Conservation (phyloP, 2,888 invertebrate species). For the Epinotia ramella region DNA sequence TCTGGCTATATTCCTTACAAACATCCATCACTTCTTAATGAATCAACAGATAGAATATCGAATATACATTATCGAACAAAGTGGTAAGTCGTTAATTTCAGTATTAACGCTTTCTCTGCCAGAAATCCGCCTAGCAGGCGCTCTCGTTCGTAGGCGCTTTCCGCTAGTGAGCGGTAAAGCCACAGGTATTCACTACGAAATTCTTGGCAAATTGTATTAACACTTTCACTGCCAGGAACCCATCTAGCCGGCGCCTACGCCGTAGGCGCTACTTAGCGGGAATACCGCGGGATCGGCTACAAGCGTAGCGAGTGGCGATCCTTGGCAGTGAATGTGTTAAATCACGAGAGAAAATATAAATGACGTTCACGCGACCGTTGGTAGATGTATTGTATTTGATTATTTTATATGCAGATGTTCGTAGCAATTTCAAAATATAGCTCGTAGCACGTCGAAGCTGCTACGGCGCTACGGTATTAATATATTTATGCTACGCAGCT, state of each 20-base stretch:
- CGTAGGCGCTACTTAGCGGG: too few species aligned
- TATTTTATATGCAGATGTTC: constrained; percentile 10
- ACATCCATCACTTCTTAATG: constrained; percentile 95
- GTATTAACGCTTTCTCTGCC: neutral
- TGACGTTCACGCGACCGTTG: neutral
- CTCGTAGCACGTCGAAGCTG: constrained; percentile 19
- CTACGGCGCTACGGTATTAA: constrained; percentile 14
- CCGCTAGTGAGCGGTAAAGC: too few species aligned
- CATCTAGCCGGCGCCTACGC: too few species aligned
- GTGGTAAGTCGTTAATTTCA: constrained; percentile 71
- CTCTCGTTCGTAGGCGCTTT: too few species aligned
- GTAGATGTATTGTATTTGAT: constrained; percentile 36
- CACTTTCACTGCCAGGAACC: too few species aligned
- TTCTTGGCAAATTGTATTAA: too few species aligned
- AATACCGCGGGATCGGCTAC: too few species aligned
- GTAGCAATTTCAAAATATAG: constrained; percentile 32
- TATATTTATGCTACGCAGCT: constrained; percentile 38
- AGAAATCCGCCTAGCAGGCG: too few species aligned
- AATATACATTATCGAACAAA: constrained; percentile 95
- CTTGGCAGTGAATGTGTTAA: too few species aligned
- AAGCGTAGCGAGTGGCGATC: too few species aligned
- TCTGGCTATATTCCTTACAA: constrained; percentile 91
- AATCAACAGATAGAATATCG: constrained; percentile 92
- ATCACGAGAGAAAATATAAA: too few species aligned
- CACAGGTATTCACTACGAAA: too few species aligned